A percentile compares a stretch with the other conserved stretches of the same genome.
phyloP scores from a whole-genome alignment of 2,888 invertebrate genomes.

The Trissoscelio sp. region DNA sequence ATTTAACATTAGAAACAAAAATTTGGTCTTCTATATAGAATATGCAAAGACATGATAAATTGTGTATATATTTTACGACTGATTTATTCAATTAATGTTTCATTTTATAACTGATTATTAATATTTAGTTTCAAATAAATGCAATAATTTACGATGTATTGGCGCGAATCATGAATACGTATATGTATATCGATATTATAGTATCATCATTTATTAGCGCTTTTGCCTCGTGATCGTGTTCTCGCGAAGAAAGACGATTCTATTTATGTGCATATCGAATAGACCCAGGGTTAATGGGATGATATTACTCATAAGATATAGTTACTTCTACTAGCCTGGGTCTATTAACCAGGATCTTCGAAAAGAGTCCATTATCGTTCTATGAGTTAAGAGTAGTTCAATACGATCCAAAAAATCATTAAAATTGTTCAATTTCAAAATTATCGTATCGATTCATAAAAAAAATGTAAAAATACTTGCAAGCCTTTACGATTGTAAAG shows the following conservation, averaged over 20 bases:
- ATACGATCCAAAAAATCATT: neutral
- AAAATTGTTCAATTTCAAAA: too few relatives aligned
- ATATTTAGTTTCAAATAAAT: slow-evolving; percentile 35
- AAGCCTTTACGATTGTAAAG: too few relatives aligned
- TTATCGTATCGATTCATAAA: neutral
- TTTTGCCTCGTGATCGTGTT: slow-evolving; percentile 74
- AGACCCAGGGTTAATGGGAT: slow-evolving; percentile 64
- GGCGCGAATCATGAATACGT: slow-evolving; percentile 2
- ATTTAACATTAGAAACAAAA: too few relatives aligned
- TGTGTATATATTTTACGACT: slow-evolving; percentile 71
- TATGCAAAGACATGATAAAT: neutral
- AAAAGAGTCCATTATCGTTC: slow-evolving; percentile 76
- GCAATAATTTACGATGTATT: slow-evolving; percentile 17
- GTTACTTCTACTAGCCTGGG: slow-evolving; percentile 70
- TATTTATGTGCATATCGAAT: slow-evolving; percentile 78
- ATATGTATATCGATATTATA: slow-evolving; percentile 47
- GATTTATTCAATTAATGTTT: slow-evolving; percentile 54
- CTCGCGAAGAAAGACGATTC: slow-evolving; percentile 77
- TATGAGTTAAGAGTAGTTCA: slow-evolving; percentile 62
- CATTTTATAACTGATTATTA: slow-evolving; percentile 32
- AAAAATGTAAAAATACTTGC: neutral
- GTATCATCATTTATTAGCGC: slow-evolving; percentile 77
- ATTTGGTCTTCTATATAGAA: too few relatives aligned
- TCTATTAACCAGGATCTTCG: slow-evolving; percentile 77
- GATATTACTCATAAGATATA: slow-evolving; percentile 29